phyloP scores from a whole-genome alignment of 2,797 vertebrate species.

The Enteromius radiatus region DNA sequence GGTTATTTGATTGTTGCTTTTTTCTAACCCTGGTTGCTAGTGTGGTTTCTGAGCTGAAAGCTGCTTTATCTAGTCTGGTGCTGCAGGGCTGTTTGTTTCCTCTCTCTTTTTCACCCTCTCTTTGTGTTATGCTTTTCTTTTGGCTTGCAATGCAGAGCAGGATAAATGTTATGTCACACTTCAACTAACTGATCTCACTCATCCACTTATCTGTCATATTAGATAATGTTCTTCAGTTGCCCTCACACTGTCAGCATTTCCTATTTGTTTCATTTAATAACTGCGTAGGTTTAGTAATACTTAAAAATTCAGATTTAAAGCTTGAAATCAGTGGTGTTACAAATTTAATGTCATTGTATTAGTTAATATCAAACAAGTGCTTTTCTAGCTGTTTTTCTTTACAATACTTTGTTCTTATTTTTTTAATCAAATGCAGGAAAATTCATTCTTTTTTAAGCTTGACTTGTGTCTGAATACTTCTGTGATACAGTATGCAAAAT shows the following conservation, averaged over 20 bases:
- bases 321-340: not conserved
- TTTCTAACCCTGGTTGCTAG: constrained; percentile 37
- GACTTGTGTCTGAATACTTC: not conserved
- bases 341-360: not conserved
- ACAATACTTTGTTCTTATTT: not conserved
- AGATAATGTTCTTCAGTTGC: not conserved
- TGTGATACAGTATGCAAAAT: not conserved
- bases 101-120: not conserved
- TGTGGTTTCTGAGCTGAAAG: constrained; percentile 37
- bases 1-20: constrained; percentile 11
- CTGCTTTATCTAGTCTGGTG: constrained; percentile 62
- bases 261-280: not conserved
- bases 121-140: constrained; percentile 35
- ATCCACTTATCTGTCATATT: constrained; percentile 39
- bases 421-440: not conserved
- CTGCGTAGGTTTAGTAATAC: not conserved
- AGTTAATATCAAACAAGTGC: not conserved
- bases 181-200: constrained; percentile 46
- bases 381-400: not conserved
- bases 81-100: constrained; percentile 64
- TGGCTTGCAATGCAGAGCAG: constrained; percentile 35
- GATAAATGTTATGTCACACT: constrained; percentile 27
- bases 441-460: not conserved
- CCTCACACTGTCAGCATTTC: not conserved
- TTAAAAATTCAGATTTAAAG: not conserved